Base-by-base conservation (phyloP, 2,888 invertebrate species). In the Parthenolecanium corni region DNA sequence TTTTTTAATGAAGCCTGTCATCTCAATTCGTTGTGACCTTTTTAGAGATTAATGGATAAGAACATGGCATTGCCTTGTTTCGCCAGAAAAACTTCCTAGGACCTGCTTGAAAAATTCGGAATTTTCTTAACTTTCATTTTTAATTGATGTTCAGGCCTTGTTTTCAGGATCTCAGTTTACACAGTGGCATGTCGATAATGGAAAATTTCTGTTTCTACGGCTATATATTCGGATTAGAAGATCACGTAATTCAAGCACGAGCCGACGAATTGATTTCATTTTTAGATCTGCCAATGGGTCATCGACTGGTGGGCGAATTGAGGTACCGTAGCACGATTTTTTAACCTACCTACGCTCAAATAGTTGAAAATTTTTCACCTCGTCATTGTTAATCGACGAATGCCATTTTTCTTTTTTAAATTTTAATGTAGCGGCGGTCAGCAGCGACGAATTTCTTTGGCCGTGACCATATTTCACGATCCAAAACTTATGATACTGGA, bases 401-500 rank as follows among this genome's bases (percentile, higher is more conserved):
- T n/a, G n/a, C 12, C 11, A n/a, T 31, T 21, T 53, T n/a, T 31
- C 38, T 24, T 25, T 1, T n/a, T 44, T 16, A 11, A 46, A 24
- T 14, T 51, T 31, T 64, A 47, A 47, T 63, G 1, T 64, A 70
- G 70, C 68, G 94, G 94, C 3, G 94, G 94, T 0, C 93, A 94
- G 73, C 89, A 91, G 74, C 77, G 94, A 65, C 77, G 94, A 57
- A 85, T 93, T 0, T 93, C 93, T 0, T 81, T 94, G 67, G 91
- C 92, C 0, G 88, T 87, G 3, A 89, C 93, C 0, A 75, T 94
- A 71, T 81, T 94, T 0, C 92, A 93, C 71, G 86, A 85, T 68
- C 93, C 94, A 0, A 87, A 91, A 72, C 74, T 94, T 25, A 76
- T 94, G 24, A 91, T 94, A 65, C 74, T 94, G 69, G 94, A 94